Evolutionary conservation across 2,888 invertebrate species (phyloP).

Genomic region (Caenorhabditis sp.): DNA sequence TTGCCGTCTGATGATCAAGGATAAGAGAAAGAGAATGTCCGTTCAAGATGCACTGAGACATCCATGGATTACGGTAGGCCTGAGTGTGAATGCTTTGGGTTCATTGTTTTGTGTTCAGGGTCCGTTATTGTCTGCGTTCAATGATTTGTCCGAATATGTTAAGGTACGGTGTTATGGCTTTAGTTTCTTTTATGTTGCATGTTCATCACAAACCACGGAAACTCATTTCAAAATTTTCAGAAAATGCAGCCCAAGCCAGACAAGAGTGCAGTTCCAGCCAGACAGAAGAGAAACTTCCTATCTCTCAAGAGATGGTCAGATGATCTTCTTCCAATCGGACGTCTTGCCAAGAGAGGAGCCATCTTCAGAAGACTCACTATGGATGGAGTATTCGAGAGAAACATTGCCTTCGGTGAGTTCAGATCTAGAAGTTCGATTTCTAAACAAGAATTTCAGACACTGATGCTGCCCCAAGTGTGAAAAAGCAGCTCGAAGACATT

Average conservation of each 20-base stretch:
- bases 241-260: constrained; percentile 72
- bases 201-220: not conserved
- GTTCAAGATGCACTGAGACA: constrained; percentile 84
- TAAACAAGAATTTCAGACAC: constrained; percentile 66
- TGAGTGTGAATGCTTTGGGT: constrained; percentile 1
- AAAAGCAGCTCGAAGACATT: constrained; percentile 83
- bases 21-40: constrained; percentile 87
- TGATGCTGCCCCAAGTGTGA: constrained; percentile 83
- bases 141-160: constrained; percentile 83
- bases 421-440: not conserved
- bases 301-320: constrained; percentile 79
- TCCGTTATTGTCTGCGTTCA: constrained; percentile 82
- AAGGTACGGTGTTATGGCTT: constrained; percentile 73
- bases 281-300: constrained; percentile 77
- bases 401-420: constrained; percentile 84
- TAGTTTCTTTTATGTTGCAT: not conserved
- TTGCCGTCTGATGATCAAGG: constrained; percentile 92
- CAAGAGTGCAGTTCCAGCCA: constrained; percentile 76
- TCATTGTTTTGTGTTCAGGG: constrained; percentile 75
- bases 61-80: constrained; percentile 85
- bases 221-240: constrained; percentile 48
- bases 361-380: constrained; percentile 84
- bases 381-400: constrained; percentile 84
- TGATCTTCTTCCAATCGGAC: constrained; percentile 84
- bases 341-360: constrained; percentile 84